phyloP scores from a whole-genome alignment of 2,888 invertebrate species.

The Xestia xanthographa region DNA sequence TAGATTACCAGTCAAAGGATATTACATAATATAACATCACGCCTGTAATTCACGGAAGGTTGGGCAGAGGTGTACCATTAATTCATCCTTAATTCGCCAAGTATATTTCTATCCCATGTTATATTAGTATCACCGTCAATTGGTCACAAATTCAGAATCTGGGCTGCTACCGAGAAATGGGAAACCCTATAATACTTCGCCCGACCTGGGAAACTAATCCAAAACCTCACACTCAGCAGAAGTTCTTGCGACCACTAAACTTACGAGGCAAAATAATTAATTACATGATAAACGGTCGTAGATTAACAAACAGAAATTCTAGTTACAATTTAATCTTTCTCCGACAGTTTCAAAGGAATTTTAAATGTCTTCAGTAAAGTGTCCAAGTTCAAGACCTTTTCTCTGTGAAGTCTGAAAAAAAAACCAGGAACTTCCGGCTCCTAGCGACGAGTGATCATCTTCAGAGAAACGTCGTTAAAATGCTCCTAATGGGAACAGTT shows the following conservation, averaged over 20 bases:
- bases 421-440: conserved; percentile 29
- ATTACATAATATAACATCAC: background rate
- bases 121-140: background rate
- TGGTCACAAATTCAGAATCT: background rate
- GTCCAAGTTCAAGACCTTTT: conserved; percentile 31
- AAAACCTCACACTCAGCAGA: background rate
- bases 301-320: conserved; percentile 16
- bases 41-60: background rate
- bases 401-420: conserved; percentile 20
- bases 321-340: conserved; percentile 35
- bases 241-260: background rate
- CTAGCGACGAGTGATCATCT: conserved; percentile 38
- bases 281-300: background rate
- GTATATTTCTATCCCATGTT: background rate
- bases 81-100: background rate
- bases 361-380: conserved; percentile 39
- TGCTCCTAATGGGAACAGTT: conserved; percentile 27
- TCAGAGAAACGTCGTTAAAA: conserved; percentile 56
- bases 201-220: background rate
- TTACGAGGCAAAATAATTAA: background rate
- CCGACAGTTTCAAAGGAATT: conserved; percentile 23
- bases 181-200: background rate
- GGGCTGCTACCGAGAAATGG: background rate
- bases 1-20: background rate
- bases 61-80: background rate